phyloP scores from a whole-genome alignment of 2,888 invertebrate genomes.

The Metalampra italica region DNA sequence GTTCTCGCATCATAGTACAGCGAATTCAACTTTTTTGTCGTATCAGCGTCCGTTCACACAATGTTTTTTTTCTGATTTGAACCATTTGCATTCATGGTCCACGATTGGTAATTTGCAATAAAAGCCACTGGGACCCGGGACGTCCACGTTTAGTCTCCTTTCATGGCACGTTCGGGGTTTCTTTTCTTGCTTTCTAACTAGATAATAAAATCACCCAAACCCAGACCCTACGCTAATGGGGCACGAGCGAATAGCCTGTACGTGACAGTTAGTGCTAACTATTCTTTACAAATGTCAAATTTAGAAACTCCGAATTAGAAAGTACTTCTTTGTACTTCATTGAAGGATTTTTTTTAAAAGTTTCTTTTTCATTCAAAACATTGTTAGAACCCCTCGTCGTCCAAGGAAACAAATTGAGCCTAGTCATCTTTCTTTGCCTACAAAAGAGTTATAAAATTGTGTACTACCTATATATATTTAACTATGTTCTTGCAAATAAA shows the following conservation, averaged over 20 bases:
- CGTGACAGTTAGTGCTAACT: slow-evolving; percentile 1
- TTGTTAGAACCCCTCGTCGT: background rate
- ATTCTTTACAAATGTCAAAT: background rate
- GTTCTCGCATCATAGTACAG: no score
- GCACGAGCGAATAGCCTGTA: background rate
- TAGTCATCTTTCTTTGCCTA: no score
- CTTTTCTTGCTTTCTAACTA: slow-evolving; percentile 1
- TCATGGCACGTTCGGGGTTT: slow-evolving; percentile 1
- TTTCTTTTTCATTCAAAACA: background rate
- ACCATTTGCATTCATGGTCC: background rate
- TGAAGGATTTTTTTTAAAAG: no score
- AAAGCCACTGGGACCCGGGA: background rate
- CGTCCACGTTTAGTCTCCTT: background rate
- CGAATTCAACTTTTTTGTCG: no score
- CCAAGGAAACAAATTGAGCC: background rate
- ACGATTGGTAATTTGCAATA: slow-evolving; percentile 1
- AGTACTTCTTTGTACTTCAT: background rate
- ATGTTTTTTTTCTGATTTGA: background rate
- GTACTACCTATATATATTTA: no score
- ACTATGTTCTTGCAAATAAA: no score
- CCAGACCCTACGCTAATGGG: background rate
- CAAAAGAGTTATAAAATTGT: no score
- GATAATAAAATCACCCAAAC: background rate
- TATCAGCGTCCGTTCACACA: background rate
- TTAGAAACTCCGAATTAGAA: background rate